phyloP scores from a whole-genome alignment of 2,113 vertebrate genomes.

The Semicossyphus pulcher region DNA sequence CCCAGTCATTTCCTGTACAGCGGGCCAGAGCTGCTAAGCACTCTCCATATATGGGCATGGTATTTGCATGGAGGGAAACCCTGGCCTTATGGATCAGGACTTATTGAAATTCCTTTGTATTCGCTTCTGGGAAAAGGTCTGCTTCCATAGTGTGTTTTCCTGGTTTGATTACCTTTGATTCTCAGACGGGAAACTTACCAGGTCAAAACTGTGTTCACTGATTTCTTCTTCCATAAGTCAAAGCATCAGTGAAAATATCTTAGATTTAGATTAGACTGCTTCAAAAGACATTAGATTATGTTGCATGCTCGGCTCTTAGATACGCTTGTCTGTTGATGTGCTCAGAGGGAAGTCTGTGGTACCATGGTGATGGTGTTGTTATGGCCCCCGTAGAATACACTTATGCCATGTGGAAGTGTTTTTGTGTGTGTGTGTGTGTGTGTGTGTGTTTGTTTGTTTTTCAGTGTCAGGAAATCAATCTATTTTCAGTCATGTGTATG shows the following conservation, averaged over 20 bases:
- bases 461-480: too few species aligned
- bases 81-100: constrained; percentile 78
- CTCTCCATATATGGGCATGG: constrained; percentile 88
- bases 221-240: background rate
- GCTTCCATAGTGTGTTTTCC: constrained; percentile 35
- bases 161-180: constrained; percentile 13
- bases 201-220: background rate
- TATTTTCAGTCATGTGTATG: too few species aligned
- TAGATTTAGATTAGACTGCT: background rate
- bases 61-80: constrained; percentile 86
- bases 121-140: constrained; percentile 62
- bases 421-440: constrained; percentile 6
- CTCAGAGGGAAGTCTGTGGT: constrained; percentile 42
- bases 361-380: constrained; percentile 69
- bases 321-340: constrained; percentile 29
- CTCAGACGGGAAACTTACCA: constrained; percentile 1
- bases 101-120: constrained; percentile 78
- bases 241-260: background rate
- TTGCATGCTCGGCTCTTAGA: constrained; percentile 15
- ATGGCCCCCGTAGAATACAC: constrained; percentile 52
- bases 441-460: too few species aligned
- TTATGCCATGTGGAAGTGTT: constrained; percentile 24
- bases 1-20: constrained; percentile 85
- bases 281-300: background rate
- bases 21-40: constrained; percentile 71